phyloP scores from a whole-genome alignment of 2,113 vertebrate species.

The Chionodraco myersi region DNA sequence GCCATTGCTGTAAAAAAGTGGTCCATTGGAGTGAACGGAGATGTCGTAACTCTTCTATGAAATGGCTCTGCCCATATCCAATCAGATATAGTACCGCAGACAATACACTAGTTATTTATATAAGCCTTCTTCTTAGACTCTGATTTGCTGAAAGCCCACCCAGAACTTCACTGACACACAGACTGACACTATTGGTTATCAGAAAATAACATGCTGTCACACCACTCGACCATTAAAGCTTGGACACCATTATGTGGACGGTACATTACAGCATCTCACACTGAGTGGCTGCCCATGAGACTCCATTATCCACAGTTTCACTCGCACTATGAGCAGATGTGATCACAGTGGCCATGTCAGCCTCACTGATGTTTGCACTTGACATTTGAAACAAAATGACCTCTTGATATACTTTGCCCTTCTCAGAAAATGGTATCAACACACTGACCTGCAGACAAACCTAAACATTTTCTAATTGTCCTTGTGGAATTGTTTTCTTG shows the following conservation, averaged over 20 bases:
- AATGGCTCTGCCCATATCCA: neutral
- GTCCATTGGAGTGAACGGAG: no score
- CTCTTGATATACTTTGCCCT: neutral
- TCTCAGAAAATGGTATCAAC: conserved; percentile 7
- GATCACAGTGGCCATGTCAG: conserved; percentile 23
- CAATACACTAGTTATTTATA: conserved; percentile 9
- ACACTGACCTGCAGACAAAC: neutral
- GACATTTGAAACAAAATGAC: conserved; percentile 14
- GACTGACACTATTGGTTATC: conserved; percentile 26
- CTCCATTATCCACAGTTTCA: conserved; percentile 15
- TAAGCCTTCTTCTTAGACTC: conserved; percentile 18
- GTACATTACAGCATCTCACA: conserved; percentile 37
- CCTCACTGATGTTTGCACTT: conserved; percentile 15
- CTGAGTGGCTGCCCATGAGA: conserved; percentile 2
- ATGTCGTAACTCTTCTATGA: no score
- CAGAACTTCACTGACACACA: conserved; percentile 27
- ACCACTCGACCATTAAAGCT: conserved; percentile 39
- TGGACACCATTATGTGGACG: conserved; percentile 34
- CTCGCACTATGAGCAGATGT: conserved; percentile 10
- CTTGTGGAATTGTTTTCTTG: neutral
- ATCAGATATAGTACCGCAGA: conserved; percentile 21
- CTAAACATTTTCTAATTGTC: neutral
- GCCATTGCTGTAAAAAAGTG: no score
- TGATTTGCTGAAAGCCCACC: conserved; percentile 16
- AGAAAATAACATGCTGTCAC: conserved; percentile 58